Conservation (phyloP, 2,113 vertebrate species). For the Pogonocichla stellata region DNA sequence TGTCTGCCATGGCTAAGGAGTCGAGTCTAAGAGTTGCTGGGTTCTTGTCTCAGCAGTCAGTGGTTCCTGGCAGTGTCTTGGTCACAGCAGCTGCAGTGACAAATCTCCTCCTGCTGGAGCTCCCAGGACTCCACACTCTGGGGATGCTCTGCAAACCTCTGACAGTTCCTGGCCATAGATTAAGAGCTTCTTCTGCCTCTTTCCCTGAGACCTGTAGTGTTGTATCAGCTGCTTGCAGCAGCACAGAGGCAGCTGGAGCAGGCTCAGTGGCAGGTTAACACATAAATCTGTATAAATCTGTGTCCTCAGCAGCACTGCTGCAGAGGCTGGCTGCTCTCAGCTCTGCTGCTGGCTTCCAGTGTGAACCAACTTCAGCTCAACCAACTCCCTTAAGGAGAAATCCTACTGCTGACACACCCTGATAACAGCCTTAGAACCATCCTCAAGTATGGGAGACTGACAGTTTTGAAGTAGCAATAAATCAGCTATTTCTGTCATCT, state of each 20-base stretch:
- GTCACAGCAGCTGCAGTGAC: background rate
- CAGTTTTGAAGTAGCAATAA: background rate
- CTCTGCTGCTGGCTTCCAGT: background rate
- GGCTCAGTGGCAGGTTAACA: background rate
- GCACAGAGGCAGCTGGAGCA: background rate
- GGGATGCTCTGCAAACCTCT: background rate
- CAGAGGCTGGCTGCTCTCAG: background rate
- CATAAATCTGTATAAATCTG: background rate
- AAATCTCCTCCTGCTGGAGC: background rate
- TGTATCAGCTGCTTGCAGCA: slow-evolving; percentile 19
- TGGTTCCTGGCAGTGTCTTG: background rate
- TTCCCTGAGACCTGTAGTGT: background rate
- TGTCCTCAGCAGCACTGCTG: background rate
- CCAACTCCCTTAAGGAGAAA: background rate
- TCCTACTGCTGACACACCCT: background rate
- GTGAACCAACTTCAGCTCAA: background rate
- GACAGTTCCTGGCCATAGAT: background rate
- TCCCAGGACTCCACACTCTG: background rate
- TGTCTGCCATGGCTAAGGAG: background rate
- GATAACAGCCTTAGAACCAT: background rate
- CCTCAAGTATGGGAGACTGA: background rate
- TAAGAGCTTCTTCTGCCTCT: background rate
- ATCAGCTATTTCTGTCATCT: background rate
- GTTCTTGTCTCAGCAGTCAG: background rate
- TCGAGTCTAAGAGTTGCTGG: background rate